Percentiles rank a stretch among this genome's conserved stretches.
phyloP scores from a whole-genome alignment of 2,113 vertebrate species.

The Excalfactoria chinensis region DNA sequence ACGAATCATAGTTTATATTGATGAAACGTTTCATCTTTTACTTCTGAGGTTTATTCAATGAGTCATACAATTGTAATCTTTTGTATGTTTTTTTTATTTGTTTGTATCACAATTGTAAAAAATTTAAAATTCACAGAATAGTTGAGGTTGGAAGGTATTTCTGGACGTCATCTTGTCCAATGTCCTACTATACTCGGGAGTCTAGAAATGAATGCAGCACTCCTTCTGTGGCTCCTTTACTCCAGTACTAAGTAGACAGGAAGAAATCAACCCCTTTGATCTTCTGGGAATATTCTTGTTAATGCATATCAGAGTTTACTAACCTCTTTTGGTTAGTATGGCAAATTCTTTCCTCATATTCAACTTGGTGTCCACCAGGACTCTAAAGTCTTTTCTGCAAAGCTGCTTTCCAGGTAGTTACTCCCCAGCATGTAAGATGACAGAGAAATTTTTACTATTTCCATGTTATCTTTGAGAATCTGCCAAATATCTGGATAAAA shows the following conservation, averaged over 20 bases:
- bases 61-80: background rate
- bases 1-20: background rate
- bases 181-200: no score
- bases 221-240: background rate
- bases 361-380: background rate
- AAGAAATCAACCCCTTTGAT: background rate
- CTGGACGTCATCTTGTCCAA: background rate
- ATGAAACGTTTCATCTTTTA: background rate
- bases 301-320: background rate
- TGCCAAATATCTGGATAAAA: background rate
- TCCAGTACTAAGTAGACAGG: rapidly evolving
- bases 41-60: background rate
- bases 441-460: background rate
- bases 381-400: background rate
- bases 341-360: background rate
- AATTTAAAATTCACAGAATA: background rate
- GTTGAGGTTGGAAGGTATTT: background rate
- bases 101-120: background rate
- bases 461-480: background rate
- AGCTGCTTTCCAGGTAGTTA: background rate
- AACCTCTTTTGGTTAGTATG: background rate
- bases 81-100: no score
- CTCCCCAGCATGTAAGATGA: background rate
- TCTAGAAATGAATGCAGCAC: no score
- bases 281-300: background rate